These are phyloP conservation scores for Phasianus colchicus DNA, from an alignment of 2,113 vertebrate genomes.

Conservation along the genomic window DNA sequence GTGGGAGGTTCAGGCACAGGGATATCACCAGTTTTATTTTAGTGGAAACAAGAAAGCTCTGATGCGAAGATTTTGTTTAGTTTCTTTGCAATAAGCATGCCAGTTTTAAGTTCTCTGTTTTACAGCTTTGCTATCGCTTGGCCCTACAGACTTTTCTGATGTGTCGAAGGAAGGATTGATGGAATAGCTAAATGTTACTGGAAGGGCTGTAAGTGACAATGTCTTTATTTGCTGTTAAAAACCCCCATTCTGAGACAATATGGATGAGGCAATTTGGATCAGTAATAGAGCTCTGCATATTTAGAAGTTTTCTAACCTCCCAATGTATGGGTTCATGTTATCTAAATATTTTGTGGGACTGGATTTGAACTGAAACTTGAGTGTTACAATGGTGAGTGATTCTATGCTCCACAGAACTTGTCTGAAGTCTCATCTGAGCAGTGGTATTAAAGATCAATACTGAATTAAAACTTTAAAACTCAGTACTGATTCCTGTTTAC, in stretches of 20 bases:
- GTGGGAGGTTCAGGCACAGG: background rate
- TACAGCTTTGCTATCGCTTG: background rate
- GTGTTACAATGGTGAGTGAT: background rate
- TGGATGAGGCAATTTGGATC: background rate
- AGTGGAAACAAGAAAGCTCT: background rate
- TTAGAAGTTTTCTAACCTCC: background rate
- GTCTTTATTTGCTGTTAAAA: background rate
- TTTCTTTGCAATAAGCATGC: background rate
- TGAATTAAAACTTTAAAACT: background rate
- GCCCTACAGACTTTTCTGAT: background rate
- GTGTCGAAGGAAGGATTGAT: background rate
- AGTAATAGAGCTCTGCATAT: background rate
- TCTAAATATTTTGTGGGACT: background rate
- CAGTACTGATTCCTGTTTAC: background rate
- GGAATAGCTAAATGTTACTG: background rate
- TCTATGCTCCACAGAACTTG: background rate
- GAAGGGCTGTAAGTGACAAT: background rate
- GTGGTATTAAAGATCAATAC: background rate
- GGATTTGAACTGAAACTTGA: background rate
- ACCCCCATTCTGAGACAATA: background rate
- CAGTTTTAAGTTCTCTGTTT: background rate
- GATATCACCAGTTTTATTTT: conserved; percentile 1
- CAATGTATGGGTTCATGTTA: background rate
- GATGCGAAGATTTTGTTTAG: background rate
- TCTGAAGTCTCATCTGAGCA: background rate